Conservation (phyloP, 2,797 vertebrate species). For the Lacerta viridis region DNA sequence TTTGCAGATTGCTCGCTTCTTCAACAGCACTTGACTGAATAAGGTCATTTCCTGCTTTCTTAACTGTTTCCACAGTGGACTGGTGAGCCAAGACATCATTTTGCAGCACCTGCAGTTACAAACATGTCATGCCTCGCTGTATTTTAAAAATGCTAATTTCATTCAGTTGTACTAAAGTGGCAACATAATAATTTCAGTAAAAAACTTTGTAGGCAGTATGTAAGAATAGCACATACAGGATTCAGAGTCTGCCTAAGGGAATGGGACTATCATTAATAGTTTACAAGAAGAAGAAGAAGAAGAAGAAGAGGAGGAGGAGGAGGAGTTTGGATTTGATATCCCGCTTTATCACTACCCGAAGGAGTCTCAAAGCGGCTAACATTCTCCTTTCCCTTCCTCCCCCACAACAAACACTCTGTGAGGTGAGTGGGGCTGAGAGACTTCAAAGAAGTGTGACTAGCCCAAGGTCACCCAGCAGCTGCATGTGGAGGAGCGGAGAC, state of each 20-base stretch:
- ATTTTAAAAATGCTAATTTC: neutral
- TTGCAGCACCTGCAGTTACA: constrained; percentile 89
- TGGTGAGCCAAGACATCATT: constrained; percentile 97
- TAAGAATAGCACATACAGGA: constrained; percentile 16
- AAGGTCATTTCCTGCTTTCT: constrained; percentile 93
- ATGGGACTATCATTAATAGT: neutral
- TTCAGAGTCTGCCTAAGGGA: constrained; percentile 20
- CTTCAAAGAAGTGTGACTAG: too few species aligned
- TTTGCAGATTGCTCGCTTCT: constrained; percentile 92
- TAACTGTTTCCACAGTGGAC: constrained; percentile 93
- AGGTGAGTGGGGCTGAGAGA: too few species aligned
- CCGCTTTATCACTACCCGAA: too few species aligned
- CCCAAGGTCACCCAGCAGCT: too few species aligned
- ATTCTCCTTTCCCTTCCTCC: too few species aligned
- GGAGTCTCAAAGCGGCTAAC: too few species aligned
- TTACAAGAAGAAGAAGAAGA: neutral
- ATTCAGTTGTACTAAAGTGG: neutral
- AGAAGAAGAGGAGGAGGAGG: too few species aligned
- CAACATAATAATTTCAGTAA: neutral
- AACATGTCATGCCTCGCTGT: constrained; percentile 27
- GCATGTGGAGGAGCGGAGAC: too few species aligned
- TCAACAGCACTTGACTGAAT: constrained; percentile 94
- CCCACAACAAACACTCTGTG: too few species aligned
- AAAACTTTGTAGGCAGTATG: neutral
- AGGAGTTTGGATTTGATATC: too few species aligned